Conservation (phyloP, 2,113 vertebrate genomes). For the Ophiodon elongatus region DNA sequence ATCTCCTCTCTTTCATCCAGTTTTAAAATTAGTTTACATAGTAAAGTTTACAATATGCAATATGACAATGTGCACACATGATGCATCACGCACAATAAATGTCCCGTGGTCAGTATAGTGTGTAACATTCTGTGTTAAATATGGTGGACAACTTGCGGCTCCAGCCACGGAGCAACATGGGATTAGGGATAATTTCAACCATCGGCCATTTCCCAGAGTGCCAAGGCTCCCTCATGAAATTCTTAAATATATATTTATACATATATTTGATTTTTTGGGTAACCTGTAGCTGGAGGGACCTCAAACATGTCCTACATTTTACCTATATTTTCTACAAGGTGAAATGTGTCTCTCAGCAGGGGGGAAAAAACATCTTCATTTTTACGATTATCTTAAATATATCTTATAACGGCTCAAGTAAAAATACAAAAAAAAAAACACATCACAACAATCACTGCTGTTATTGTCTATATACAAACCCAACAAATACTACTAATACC, state of each 20-base stretch:
- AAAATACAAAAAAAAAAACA: background rate
- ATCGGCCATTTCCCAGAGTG: conserved; percentile 61
- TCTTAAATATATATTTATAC: conserved; percentile 44
- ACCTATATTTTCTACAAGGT: conserved; percentile 54
- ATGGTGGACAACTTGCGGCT: conserved; percentile 27
- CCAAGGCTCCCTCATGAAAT: conserved; percentile 54
- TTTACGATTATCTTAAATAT: background rate
- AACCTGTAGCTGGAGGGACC: conserved; percentile 76
- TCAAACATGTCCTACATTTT: conserved; percentile 68
- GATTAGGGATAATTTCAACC: conserved; percentile 49
- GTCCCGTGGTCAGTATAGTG: background rate
- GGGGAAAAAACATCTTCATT: conserved; percentile 1
- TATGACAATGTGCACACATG: background rate
- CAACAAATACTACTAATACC: background rate
- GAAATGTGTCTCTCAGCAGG: conserved; percentile 54
- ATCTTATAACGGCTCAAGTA: background rate
- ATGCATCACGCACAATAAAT: background rate
- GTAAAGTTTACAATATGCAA: background rate
- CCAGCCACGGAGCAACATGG: conserved; percentile 11
- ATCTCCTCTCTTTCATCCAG: background rate
- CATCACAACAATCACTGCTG: background rate
- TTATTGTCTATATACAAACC: background rate
- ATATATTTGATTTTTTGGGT: conserved; percentile 67
- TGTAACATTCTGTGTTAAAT: conserved; percentile 11
- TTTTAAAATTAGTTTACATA: too few species aligned